Percentiles rank a stretch among this genome's conserved stretches.
phyloP scores from a whole-genome alignment of 2,113 vertebrate species.

The Paraplagusia blochii region DNA sequence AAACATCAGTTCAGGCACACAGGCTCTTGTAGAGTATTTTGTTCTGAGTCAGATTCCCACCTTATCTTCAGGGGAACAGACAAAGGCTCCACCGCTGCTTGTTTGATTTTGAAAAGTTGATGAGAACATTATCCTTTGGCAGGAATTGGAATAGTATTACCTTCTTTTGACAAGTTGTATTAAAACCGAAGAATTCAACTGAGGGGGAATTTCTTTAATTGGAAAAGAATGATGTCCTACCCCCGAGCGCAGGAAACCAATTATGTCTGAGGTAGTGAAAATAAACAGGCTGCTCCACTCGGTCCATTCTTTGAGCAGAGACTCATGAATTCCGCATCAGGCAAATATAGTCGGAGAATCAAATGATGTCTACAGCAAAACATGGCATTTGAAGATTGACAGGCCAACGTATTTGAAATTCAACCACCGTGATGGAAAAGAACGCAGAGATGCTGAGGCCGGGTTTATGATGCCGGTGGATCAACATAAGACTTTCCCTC shows the following conservation, averaged over 20 bases:
- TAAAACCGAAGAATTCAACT: slow-evolving; percentile 18
- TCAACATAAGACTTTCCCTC: background rate
- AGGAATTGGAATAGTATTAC: slow-evolving; percentile 30
- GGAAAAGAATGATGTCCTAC: slow-evolving; percentile 38
- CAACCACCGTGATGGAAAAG: slow-evolving; percentile 11
- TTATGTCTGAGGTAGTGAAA: slow-evolving; percentile 31
- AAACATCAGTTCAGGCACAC: slow-evolving; percentile 15
- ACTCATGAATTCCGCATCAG: slow-evolving; percentile 32
- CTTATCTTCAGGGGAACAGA: slow-evolving; percentile 13
- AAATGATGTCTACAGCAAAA: slow-evolving; percentile 24
- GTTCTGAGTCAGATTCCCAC: slow-evolving; percentile 19
- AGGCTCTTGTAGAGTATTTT: slow-evolving; percentile 24
- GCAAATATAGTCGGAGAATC: slow-evolving; percentile 14
- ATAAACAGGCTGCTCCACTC: slow-evolving; percentile 28
- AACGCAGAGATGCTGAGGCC: background rate
- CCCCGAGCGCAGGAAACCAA: slow-evolving; percentile 40
- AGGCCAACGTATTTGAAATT: slow-evolving; percentile 28
- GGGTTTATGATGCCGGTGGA: slow-evolving; percentile 6
- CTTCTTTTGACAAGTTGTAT: slow-evolving; percentile 33
- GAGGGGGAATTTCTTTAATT: slow-evolving; percentile 43
- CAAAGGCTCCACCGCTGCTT: slow-evolving; percentile 1
- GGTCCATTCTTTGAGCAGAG: slow-evolving; percentile 19
- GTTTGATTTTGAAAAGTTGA: slow-evolving; percentile 17
- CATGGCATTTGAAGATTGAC: slow-evolving; percentile 17
- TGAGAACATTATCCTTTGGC: slow-evolving; percentile 13